These are phyloP conservation scores for Proisotoma minuta DNA, from an alignment of 2,888 invertebrate genomes.

Conservation along the genomic window DNA sequence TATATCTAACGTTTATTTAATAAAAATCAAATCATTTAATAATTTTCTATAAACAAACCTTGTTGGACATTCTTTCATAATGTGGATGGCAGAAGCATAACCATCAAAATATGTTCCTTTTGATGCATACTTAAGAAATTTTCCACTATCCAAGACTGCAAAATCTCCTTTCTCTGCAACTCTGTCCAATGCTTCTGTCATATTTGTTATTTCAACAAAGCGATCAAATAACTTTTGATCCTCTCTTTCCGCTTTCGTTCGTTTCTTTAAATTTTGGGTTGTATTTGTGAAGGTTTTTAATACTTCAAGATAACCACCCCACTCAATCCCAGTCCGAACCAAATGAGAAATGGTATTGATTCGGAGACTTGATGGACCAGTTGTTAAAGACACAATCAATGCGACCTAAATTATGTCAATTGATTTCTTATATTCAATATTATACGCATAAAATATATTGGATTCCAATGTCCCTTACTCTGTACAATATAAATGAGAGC, in stretches of 20 bases:
- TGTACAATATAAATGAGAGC: conserved; percentile 41
- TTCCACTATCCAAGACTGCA: conserved; percentile 46
- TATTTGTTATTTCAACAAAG: conserved; percentile 19
- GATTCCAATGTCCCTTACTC: conserved; percentile 20
- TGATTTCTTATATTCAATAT: background rate
- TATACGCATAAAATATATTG: background rate
- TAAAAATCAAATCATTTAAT: too few relatives aligned
- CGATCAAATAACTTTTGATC: conserved; percentile 40
- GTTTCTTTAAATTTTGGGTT: conserved; percentile 10
- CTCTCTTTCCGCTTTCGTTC: background rate
- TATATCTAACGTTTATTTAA: conserved; percentile 16
- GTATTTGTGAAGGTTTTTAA: conserved; percentile 42
- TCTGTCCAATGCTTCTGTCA: conserved; percentile 38
- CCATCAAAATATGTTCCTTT: conserved; percentile 43
- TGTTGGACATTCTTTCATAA: conserved; percentile 45
- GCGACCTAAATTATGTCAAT: conserved; percentile 24
- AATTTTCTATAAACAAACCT: conserved; percentile 15
- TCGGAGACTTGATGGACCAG: conserved; percentile 39
- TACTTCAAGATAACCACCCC: conserved; percentile 42
- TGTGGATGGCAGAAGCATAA: conserved; percentile 35
- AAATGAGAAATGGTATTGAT: conserved; percentile 38
- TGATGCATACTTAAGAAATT: conserved; percentile 36
- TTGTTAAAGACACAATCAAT: conserved; percentile 44
- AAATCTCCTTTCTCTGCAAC: conserved; percentile 42
- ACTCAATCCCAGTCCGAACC: conserved; percentile 39